These are phyloP conservation scores for Drosophila meridiana DNA, from an alignment of 2,888 invertebrate genomes.

Conservation along the genomic window DNA sequence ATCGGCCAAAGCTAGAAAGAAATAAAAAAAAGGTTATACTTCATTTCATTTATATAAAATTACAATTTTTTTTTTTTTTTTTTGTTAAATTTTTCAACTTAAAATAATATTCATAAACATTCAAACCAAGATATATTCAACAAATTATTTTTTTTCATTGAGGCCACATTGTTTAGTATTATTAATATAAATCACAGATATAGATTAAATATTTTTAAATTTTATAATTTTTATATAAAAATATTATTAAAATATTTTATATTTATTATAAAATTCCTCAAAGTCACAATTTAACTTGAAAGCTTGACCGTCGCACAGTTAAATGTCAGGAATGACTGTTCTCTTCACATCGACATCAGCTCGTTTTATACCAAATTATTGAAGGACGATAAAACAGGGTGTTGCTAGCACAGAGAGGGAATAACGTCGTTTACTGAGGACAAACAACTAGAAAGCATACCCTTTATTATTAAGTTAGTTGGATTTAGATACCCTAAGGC, in stretches of 20 bases:
- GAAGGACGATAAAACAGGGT: conserved; percentile 51
- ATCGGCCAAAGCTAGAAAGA: not conserved
- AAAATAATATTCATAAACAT: too few relatives aligned
- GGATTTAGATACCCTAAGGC: conserved; percentile 11
- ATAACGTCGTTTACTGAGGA: not conserved
- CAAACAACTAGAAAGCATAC: conserved; percentile 39
- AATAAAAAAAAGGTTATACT: not conserved
- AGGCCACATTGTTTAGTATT: too few relatives aligned
- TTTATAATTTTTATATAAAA: not conserved
- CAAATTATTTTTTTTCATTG: too few relatives aligned
- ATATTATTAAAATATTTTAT: not conserved
- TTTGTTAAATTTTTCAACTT: too few relatives aligned
- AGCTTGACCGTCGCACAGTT: conserved; percentile 15
- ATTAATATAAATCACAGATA: too few relatives aligned
- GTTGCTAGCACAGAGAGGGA: conserved; percentile 12
- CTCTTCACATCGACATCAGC: conserved; percentile 4
- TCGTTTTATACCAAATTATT: conserved; percentile 51
- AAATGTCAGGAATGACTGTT: conserved; percentile 40
- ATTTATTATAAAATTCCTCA: not conserved
- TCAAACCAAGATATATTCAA: too few relatives aligned
- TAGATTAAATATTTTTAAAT: too few relatives aligned
- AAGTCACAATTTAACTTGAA: not conserved
- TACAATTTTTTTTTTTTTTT: too few relatives aligned
- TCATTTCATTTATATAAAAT: not conserved
- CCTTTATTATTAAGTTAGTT: conserved; percentile 55